Evolutionary conservation across 2,113 vertebrate species (phyloP), one percentile per base, ranked within the genome.

Genomic region (Sterna hirundo): DNA sequence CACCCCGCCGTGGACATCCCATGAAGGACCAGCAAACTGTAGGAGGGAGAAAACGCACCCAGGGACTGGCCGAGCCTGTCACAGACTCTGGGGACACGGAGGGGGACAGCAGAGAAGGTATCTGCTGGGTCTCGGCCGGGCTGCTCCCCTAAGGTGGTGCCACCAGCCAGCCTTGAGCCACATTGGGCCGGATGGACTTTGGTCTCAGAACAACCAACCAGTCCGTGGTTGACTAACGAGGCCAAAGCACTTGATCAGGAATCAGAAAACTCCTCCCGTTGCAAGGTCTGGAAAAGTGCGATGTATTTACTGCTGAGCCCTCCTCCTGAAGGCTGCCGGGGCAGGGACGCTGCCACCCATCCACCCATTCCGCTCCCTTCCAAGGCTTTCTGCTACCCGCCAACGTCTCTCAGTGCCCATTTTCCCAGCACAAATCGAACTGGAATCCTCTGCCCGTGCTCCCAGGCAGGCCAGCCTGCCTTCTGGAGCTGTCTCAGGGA

Each of bases 31-130:
- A 25, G 40, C 15, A 55, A 46, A 30, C 3, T 10, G n/a, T 6
- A 62, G 34, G 42, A 44, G 30, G 55, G 26, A 76, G 42, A 71
- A 71, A 79, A 83, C 1, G 1, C 77, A 60, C 3, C 29, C 64
- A 80, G 30, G 72, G 61, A 19, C 65, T 3, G n/a, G 11, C 27
- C 15, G 69, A 38, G 52, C 4, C 8, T 3, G 57, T 36, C 21
- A 22, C 15, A 49, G 42, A 30, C 40, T 11, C 5, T 3, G 60
- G 40, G 40, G 82, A 57, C 9, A 4, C 0, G 0, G 40, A 78
- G 36, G 19, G 36, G 40, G 47, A 51, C 0, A 10, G 34, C 75
- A 34, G 51, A 40, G 44, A 62, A 90, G 69, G 13, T 3, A 22
- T 11, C 76, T 51, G n/a, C 2, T 54, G 87, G 52, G 86, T 40